These are phyloP conservation scores for Allophyes oxyacanthae DNA, from an alignment of 2,888 invertebrate genomes.

Conservation along the genomic window DNA sequence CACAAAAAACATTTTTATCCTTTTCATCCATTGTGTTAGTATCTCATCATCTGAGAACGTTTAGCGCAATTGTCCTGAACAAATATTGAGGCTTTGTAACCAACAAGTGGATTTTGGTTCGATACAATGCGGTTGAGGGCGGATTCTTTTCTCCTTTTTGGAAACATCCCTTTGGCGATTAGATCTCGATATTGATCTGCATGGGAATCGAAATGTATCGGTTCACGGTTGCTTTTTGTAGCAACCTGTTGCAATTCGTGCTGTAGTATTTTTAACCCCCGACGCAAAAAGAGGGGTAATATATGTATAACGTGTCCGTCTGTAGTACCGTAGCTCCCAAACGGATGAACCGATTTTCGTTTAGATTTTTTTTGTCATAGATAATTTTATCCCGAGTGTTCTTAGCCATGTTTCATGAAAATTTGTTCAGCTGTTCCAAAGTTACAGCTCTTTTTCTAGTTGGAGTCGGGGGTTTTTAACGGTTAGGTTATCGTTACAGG, in stretches of 20 bases:
- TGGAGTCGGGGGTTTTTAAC: too few relatives aligned
- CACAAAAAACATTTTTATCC: constrained; percentile 24
- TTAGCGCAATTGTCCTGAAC: constrained; percentile 41
- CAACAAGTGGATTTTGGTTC: constrained; percentile 48
- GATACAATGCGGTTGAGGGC: constrained; percentile 38
- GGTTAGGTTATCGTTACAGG: too few relatives aligned
- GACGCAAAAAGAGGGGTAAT: too few relatives aligned
- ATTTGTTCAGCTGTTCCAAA: too few relatives aligned
- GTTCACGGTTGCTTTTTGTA: background rate
- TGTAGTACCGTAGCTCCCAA: too few relatives aligned
- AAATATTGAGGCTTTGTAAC: constrained; percentile 39
- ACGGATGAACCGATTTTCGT: too few relatives aligned
- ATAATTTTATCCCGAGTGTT: too few relatives aligned
- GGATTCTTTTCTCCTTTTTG: constrained; percentile 32
- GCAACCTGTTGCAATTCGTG: constrained; percentile 32
- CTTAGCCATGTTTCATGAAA: too few relatives aligned
- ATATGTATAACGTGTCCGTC: too few relatives aligned
- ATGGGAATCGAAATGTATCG: constrained; percentile 31
- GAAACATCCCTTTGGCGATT: constrained; percentile 45
- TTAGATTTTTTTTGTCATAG: too few relatives aligned
- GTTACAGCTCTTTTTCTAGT: too few relatives aligned
- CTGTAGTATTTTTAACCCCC: too few relatives aligned
- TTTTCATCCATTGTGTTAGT: constrained; percentile 25
- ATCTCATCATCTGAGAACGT: constrained; percentile 45
- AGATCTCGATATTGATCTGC: constrained; percentile 38